Conservation (phyloP, 2,888 invertebrate species). For the Lycaena phlaeas region DNA sequence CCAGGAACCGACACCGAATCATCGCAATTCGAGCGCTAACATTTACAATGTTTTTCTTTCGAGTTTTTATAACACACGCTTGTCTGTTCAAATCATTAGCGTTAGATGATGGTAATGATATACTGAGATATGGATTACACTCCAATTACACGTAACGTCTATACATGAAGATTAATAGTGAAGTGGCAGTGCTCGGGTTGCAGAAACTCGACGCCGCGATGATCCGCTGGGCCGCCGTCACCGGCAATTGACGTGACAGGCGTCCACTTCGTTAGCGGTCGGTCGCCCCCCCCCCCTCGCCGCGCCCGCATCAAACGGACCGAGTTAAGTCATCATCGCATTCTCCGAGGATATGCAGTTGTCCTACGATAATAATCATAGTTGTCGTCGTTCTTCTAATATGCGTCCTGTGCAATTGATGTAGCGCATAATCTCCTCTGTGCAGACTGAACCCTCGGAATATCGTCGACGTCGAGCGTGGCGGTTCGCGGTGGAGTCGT, state of each 20-base stretch:
- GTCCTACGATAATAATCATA: conserved; percentile 8
- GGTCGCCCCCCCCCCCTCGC: conserved; percentile 27
- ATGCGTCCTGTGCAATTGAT: background rate
- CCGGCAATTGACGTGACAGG: conserved; percentile 18
- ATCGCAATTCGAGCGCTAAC: too few species aligned
- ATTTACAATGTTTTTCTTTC: too few species aligned
- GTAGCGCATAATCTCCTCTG: background rate
- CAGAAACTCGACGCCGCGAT: conserved; percentile 9
- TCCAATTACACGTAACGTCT: background rate
- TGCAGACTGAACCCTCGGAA: conserved; percentile 35
- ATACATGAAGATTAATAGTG: background rate
- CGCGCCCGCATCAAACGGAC: conserved; percentile 48
- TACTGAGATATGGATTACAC: too few species aligned
- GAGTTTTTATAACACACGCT: too few species aligned
- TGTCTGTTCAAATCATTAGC: too few species aligned
- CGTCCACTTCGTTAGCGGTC: conserved; percentile 20
- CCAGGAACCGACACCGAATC: too few species aligned
- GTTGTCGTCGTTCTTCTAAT: conserved; percentile 9
- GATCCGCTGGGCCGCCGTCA: background rate
- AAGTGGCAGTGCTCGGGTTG: conserved; percentile 12
- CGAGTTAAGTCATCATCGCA: conserved; percentile 60
- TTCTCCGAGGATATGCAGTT: conserved; percentile 47
- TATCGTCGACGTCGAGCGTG: conserved; percentile 50
- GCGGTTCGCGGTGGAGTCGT: conserved; percentile 61
- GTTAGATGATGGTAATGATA: too few species aligned